Percentiles rank a stretch among this genome's conserved stretches.
Evolutionary conservation across 2,888 invertebrate genomes (phyloP).

Genomic region (Minunthozetes semirufus): DNA sequence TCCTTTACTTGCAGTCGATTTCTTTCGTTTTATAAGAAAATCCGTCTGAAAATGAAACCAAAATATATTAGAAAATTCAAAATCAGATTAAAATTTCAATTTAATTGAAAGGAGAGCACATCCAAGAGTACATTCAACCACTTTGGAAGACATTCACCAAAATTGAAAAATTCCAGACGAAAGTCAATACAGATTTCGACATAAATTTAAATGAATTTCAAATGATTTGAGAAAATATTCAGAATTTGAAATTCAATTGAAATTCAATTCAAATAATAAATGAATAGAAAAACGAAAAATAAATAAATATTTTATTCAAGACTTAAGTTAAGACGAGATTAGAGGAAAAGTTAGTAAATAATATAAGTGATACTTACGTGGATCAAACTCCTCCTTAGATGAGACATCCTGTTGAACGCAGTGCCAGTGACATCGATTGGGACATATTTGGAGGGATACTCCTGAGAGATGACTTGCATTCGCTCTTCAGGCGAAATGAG

Average conservation of each 20-base stretch:
- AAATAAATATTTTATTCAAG: too few species aligned
- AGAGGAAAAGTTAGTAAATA: not conserved
- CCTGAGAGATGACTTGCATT: slow-evolving; percentile 44
- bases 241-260: too few species aligned
- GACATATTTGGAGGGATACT: slow-evolving; percentile 68
- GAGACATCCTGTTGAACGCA: slow-evolving; percentile 81
- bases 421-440: slow-evolving; percentile 81
- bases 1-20: slow-evolving; percentile 16
- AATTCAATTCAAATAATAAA: too few species aligned
- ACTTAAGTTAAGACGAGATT: not conserved
- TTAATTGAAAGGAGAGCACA: too few species aligned
- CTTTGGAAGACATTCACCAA: too few species aligned
- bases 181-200: too few species aligned
- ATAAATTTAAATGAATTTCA: too few species aligned
- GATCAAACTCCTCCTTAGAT: slow-evolving; percentile 70
- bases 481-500: slow-evolving; percentile 46
- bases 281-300: too few species aligned
- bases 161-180: too few species aligned
- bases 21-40: slow-evolving; percentile 40
- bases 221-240: too few species aligned
- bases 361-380: slow-evolving; percentile 50
- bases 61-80: slow-evolving; percentile 20
- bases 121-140: too few species aligned
- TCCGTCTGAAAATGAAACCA: slow-evolving; percentile 36
- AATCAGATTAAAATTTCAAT: not conserved